phyloP scores from a whole-genome alignment of 2,113 vertebrate species.

The Prolemur simus region DNA sequence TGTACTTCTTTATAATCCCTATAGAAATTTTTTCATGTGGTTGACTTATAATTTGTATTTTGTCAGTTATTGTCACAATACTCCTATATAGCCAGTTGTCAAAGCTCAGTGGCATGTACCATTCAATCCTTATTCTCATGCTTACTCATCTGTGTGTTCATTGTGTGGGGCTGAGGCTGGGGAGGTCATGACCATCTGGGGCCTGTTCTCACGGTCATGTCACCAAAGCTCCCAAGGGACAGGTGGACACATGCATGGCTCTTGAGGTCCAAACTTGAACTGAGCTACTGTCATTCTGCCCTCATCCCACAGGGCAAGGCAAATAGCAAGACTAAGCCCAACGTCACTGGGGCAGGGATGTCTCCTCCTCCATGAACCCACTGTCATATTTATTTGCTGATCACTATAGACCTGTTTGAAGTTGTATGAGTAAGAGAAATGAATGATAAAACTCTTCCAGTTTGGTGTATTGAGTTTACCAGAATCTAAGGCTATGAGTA shows the following conservation, averaged over 20 bases:
- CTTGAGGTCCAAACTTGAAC: not conserved
- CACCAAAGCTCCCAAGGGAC: not conserved
- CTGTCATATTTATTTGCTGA: not conserved
- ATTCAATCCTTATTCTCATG: not conserved
- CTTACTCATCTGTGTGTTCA: fast-evolving
- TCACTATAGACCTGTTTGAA: not conserved
- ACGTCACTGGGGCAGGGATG: not conserved
- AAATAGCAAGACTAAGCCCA: not conserved
- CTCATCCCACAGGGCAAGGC: not conserved
- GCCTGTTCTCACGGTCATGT: fast-evolving
- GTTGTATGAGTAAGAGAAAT: not conserved
- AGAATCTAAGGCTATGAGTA: not conserved
- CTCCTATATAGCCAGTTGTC: too few relatives aligned
- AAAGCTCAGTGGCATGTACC: fast-evolving
- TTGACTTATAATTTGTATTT: not conserved
- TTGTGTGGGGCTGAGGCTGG: fast-evolving
- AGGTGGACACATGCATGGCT: not conserved
- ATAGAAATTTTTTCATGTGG: not conserved
- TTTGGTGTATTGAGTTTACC: not conserved
- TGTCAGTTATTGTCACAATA: not conserved
- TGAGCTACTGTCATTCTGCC: not conserved
- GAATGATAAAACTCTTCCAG: not conserved
- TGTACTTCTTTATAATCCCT: not conserved
- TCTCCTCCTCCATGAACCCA: not conserved
- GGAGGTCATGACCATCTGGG: not conserved